These are phyloP conservation scores for Eretmochelys imbricata DNA, from an alignment of 2,113 vertebrate genomes.

Conservation along the genomic window DNA sequence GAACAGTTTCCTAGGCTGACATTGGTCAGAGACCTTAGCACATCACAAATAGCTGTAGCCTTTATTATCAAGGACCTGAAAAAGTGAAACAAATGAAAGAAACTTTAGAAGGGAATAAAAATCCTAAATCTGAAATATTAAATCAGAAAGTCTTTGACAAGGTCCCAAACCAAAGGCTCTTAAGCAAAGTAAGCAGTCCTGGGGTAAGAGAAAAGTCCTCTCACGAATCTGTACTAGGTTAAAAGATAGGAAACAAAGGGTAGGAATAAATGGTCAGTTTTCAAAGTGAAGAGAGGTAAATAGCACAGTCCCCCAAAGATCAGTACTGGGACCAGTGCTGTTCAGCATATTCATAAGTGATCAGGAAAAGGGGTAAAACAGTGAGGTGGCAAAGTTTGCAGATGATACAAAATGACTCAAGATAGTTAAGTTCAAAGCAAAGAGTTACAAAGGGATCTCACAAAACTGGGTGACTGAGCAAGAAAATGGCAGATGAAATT, in stretches of 20 bases:
- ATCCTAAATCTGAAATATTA: not conserved
- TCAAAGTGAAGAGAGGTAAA: not conserved
- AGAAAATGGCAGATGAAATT: not conserved
- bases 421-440: not conserved
- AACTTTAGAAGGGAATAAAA: not conserved
- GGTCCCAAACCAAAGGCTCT: not conserved
- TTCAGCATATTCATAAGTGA: not conserved
- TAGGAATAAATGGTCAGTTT: not conserved
- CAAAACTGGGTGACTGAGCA: not conserved
- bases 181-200: not conserved
- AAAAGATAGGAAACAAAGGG: not conserved
- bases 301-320: not conserved
- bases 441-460: not conserved
- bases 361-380: not conserved
- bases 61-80: not conserved
- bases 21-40: not conserved
- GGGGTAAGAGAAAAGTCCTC: not conserved
- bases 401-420: not conserved
- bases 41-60: not conserved
- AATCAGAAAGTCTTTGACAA: not conserved
- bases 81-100: constrained; percentile 11
- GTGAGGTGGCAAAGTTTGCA: not conserved
- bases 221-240: not conserved
- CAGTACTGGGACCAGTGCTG: not conserved
- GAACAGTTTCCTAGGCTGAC: constrained; percentile 4